Evolutionary conservation across 2,888 invertebrate genomes (phyloP), one percentile per base, ranked within the genome.

Genomic region (Xylota sylvarum): DNA sequence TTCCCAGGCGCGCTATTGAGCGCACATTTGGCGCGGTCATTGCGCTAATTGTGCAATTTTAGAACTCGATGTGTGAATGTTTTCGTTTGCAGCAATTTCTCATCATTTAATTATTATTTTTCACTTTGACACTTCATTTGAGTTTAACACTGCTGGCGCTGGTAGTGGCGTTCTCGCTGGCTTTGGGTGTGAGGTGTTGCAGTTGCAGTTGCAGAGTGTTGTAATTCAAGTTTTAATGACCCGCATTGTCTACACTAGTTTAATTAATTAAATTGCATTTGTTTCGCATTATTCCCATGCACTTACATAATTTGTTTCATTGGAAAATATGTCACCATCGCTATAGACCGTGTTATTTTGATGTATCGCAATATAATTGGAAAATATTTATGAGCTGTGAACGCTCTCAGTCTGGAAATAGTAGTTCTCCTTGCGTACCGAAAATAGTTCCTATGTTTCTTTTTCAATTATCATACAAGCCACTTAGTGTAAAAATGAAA

Each of bases 41-140:
- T 86, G 86, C 77, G 86, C 86, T 82, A 82, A 82, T 86, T 86
- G 86, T 82, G 86, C 82, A 86, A 82, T 82, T 81, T 86, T 86
- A 86, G 86, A 86, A 82, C 69, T 69, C 78, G 62, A 82, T 73
- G 82, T 73, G 76, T 50, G 43, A 67, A 64, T 62, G 56, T 67
- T 70, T 76, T 58, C 46, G 56, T 65, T 76, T n/a, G 62, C 64
- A 62, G 65, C 72, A 72, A 77, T 67, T 80, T 86, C 77, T 73
- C 86, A 82, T 82, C 73, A 64, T 86, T 86, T 78, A 82, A 72
- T 81, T 77, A 76, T 81, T 60, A 72, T 85, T 85, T 74, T 81
- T 81, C 72, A 72, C 70, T 85, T 81, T 73, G 82, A 86, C 84
- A 85, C 84, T 85, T 85, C 67, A 85, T 69, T 80, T 74, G 70